Evolutionary conservation across 2,888 invertebrate species (phyloP).

Genomic region (Napeogenes sylphis): DNA sequence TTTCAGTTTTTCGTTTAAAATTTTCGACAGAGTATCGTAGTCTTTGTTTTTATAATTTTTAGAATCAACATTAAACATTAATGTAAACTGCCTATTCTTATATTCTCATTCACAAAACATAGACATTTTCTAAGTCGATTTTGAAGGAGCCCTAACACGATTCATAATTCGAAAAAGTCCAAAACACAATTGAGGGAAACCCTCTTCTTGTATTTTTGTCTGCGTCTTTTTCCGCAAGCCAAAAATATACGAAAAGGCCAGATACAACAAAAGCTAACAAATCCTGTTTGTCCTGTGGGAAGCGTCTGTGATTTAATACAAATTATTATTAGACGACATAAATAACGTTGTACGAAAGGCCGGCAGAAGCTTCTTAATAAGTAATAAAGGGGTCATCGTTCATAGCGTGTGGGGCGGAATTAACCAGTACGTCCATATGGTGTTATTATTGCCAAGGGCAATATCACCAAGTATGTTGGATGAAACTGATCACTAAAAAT

Average conservation of each 20-base stretch:
- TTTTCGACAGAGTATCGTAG: slow-evolving; percentile 3
- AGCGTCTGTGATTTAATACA: slow-evolving; percentile 76
- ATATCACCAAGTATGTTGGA: slow-evolving; percentile 1
- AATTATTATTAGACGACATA: slow-evolving; percentile 78
- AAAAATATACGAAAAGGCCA: slow-evolving; percentile 39
- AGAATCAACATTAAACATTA: neutral
- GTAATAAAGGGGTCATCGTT: slow-evolving; percentile 78
- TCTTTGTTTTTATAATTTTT: neutral
- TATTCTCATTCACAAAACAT: neutral
- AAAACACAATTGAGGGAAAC: slow-evolving; percentile 15
- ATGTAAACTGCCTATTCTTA: neutral
- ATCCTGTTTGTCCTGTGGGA: slow-evolving; percentile 72
- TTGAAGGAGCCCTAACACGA: neutral
- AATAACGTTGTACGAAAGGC: slow-evolving; percentile 66
- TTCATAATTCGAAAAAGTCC: slow-evolving; percentile 9
- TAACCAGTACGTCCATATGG: slow-evolving; percentile 65
- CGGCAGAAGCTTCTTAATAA: slow-evolving; percentile 71
- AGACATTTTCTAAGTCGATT: neutral
- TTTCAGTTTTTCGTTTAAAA: slow-evolving; percentile 20
- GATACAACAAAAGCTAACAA: slow-evolving; percentile 72
- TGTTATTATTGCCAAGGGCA: slow-evolving; percentile 29
- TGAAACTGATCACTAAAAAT: neutral
- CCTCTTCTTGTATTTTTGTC: slow-evolving; percentile 12
- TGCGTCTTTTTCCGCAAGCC: slow-evolving; percentile 48
- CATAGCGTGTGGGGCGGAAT: slow-evolving; percentile 57